phyloP scores from a whole-genome alignment of 1,140 invertebrate genomes.

The Nebria ingens region DNA sequence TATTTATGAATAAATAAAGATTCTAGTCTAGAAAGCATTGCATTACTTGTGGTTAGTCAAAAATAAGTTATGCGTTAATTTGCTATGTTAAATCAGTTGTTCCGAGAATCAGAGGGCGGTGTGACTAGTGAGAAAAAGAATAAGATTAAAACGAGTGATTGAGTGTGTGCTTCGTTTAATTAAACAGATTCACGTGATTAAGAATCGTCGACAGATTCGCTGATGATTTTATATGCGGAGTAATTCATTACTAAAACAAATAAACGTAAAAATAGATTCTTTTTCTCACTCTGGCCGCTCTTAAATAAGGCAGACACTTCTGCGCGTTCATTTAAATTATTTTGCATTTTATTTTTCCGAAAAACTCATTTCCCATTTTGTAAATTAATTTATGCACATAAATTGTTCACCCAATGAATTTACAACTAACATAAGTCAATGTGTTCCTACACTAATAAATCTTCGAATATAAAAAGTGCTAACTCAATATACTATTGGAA shows the following conservation, averaged over 20 bases:
- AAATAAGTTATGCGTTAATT: no score
- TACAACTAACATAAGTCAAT: neutral
- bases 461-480: no score
- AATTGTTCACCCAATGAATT: neutral
- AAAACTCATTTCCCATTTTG: slow-evolving; percentile 5
- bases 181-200: neutral
- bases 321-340: neutral
- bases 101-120: no score
- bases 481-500: no score
- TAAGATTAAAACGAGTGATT: no score
- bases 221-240: neutral
- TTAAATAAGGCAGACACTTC: neutral
- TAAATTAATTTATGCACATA: slow-evolving; percentile 10
- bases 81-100: no score
- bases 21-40: no score
- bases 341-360: neutral
- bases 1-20: no score
- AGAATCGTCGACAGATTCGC: neutral
- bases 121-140: no score
- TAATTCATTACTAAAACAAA: neutral
- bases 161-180: neutral
- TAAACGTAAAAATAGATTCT: no score
- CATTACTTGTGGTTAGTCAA: no score
- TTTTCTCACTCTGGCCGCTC: neutral
- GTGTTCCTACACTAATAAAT: no score